These are phyloP conservation scores for Drosophila yooni DNA, from an alignment of 2,888 invertebrate species.

Conservation along the genomic window DNA sequence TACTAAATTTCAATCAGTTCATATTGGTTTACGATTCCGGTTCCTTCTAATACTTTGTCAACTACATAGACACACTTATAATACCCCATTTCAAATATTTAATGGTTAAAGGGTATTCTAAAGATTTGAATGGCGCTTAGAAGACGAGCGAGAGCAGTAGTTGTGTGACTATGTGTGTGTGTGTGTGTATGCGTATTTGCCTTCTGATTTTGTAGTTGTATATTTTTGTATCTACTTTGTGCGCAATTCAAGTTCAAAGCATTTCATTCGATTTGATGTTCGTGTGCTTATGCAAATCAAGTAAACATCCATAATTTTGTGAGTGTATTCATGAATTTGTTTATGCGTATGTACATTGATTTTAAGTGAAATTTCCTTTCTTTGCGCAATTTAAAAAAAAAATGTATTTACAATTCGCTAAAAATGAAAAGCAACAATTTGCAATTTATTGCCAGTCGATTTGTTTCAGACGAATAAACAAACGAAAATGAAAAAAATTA, in stretches of 20 bases:
- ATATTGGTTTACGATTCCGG: neutral
- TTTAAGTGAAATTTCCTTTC: constrained; percentile 31
- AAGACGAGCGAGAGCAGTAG: constrained; percentile 17
- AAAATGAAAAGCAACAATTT: constrained; percentile 13
- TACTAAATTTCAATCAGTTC: neutral
- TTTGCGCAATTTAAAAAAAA: constrained; percentile 4
- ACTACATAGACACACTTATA: neutral
- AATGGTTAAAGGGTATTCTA: neutral
- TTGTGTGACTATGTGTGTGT: neutral
- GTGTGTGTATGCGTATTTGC: neutral
- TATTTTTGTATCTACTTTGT: constrained; percentile 23
- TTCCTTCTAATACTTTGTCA: neutral
- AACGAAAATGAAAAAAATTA: constrained; percentile 1
- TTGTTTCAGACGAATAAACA: constrained; percentile 36
- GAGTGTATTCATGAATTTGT: constrained; percentile 1
- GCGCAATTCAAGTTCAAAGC: constrained; percentile 57
- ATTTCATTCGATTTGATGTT: constrained; percentile 20
- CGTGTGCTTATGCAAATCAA: constrained; percentile 35
- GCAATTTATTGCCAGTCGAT: constrained; percentile 28
- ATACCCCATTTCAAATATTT: neutral
- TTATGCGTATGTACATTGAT: constrained; percentile 7
- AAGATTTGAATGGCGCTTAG: constrained; percentile 43
- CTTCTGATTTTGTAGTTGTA: neutral
- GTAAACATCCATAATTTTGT: constrained; percentile 18
- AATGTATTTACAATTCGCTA: neutral